These are phyloP conservation scores for Arion vulgaris DNA, from an alignment of 1,140 invertebrate genomes.

Conservation along the genomic window DNA sequence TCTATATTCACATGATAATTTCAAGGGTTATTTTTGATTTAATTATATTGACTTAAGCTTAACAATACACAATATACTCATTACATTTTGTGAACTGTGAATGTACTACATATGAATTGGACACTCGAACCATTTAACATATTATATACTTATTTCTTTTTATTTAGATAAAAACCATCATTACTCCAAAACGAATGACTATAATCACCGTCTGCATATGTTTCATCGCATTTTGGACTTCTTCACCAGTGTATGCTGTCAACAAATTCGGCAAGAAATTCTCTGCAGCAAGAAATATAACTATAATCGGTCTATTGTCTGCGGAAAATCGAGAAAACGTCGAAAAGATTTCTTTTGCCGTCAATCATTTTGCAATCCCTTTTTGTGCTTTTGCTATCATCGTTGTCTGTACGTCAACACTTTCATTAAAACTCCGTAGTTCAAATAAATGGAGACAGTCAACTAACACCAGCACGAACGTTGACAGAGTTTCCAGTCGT, in stretches of 20 bases:
- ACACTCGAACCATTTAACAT: too few relatives aligned
- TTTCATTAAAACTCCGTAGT: background rate
- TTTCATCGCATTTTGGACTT: background rate
- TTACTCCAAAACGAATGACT: background rate
- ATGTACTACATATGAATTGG: too few relatives aligned
- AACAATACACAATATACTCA: too few relatives aligned
- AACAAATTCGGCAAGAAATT: background rate
- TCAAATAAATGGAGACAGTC: background rate
- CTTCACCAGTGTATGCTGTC: background rate
- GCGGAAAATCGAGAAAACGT: background rate
- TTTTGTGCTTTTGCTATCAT: background rate
- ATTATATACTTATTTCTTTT: too few relatives aligned
- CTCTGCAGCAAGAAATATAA: conserved; percentile 8
- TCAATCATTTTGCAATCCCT: background rate
- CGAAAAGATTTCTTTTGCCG: background rate
- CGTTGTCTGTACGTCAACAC: background rate
- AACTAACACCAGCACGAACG: too few relatives aligned
- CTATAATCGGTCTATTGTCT: background rate
- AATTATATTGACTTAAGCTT: too few relatives aligned
- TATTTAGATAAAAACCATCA: background rate
- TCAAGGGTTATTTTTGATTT: too few relatives aligned
- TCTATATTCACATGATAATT: too few relatives aligned
- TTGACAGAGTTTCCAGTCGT: background rate
- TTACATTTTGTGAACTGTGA: too few relatives aligned
- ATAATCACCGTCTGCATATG: background rate